Evolutionary conservation across 2,888 invertebrate genomes (phyloP).

Genomic region (Drosophila kokeensis): DNA sequence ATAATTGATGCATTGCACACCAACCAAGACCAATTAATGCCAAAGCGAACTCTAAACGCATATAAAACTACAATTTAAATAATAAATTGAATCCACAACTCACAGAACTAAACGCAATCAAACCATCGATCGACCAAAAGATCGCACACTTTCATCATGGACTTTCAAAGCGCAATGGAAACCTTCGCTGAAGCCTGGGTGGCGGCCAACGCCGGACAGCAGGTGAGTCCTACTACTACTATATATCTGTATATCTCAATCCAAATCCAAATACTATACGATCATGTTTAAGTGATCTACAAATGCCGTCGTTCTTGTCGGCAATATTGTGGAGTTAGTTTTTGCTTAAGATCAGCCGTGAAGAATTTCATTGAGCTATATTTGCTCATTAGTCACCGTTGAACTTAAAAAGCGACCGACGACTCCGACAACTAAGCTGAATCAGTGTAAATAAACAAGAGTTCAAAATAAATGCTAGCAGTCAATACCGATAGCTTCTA

Average conservation of each 20-base stretch:
- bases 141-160: conserved; percentile 87
- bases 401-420: conserved; percentile 19
- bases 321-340: neutral
- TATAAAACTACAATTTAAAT: conserved; percentile 19
- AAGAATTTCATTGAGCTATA: conserved; percentile 35
- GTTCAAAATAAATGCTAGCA: neutral
- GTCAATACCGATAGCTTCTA: neutral
- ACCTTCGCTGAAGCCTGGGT: conserved; percentile 99
- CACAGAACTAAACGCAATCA: conserved; percentile 15
- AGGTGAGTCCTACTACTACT: conserved; percentile 87
- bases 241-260: neutral
- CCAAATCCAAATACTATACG: neutral
- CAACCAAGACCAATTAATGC: conserved; percentile 69
- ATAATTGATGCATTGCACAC: conserved; percentile 33
- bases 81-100: conserved; percentile 14
- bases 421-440: conserved; percentile 29
- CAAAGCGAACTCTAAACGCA: conserved; percentile 46
- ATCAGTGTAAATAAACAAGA: conserved; percentile 47
- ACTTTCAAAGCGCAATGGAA: conserved; percentile 99
- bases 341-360: conserved; percentile 29
- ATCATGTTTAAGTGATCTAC: neutral
- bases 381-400: conserved; percentile 44
- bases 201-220: conserved; percentile 92
- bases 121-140: conserved; percentile 3
- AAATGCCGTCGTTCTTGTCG: conserved; percentile 5